Conservation (phyloP, 2,113 vertebrate genomes). For the Planiliza haematocheilus region DNA sequence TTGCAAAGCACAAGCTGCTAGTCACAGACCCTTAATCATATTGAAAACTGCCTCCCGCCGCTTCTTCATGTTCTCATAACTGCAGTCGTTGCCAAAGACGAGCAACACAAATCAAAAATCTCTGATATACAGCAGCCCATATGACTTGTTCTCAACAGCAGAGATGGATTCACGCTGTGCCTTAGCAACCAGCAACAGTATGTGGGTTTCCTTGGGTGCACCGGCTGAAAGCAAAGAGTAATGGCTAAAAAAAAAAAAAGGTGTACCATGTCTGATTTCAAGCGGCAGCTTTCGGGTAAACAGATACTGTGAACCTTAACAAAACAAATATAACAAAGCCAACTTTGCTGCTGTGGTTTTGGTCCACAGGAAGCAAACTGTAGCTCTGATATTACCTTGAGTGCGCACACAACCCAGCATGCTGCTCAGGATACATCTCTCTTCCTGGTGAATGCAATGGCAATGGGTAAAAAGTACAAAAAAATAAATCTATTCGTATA, state of each 20-base stretch:
- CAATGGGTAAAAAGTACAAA: conserved; percentile 28
- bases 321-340: conserved; percentile 27
- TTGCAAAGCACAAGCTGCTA: neutral
- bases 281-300: conserved; percentile 31
- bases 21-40: neutral
- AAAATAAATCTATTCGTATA: conserved; percentile 28
- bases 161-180: neutral
- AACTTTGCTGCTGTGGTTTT: conserved; percentile 21
- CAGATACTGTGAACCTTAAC: conserved; percentile 16
- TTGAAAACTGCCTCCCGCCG: neutral
- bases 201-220: conserved; percentile 7
- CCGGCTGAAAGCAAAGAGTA: neutral
- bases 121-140: conserved; percentile 19
- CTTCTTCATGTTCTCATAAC: conserved; percentile 14
- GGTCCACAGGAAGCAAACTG: conserved; percentile 14
- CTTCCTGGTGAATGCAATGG: conserved; percentile 14
- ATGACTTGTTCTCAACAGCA: conserved; percentile 18
- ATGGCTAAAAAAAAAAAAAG: conserved; percentile 1
- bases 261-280: conserved; percentile 19
- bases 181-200: neutral
- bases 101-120: conserved; percentile 25
- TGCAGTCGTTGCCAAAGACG: conserved; percentile 15
- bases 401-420: conserved; percentile 6
- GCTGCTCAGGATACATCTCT: conserved; percentile 14
- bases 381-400: conserved; percentile 11